A percentile compares a stretch with the other conserved stretches of the same genome.
phyloP scores from a whole-genome alignment of 2,113 vertebrate genomes.

The Sialia sialis region DNA sequence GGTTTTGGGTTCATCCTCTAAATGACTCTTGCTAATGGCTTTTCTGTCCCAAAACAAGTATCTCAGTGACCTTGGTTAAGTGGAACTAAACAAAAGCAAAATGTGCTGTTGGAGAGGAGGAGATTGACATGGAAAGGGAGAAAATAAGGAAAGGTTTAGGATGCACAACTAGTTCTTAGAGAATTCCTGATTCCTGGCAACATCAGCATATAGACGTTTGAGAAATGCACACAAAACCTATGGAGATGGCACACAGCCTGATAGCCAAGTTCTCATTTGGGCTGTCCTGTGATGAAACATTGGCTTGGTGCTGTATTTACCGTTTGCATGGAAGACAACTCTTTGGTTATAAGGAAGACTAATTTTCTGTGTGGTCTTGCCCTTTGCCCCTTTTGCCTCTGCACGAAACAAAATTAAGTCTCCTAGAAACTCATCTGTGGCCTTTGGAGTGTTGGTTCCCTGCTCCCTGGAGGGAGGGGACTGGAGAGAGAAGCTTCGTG shows the following conservation, averaged over 20 bases:
- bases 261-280: neutral
- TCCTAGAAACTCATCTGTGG: neutral
- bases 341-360: neutral
- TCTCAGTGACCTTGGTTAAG: neutral
- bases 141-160: neutral
- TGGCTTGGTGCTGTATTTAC: neutral
- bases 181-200: neutral
- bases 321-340: neutral
- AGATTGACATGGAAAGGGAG: neutral
- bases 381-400: neutral
- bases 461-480: neutral
- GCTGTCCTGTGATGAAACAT: neutral
- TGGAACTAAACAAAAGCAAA: neutral
- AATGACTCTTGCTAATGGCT: neutral
- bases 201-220: neutral
- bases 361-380: neutral
- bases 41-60: neutral
- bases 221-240: neutral
- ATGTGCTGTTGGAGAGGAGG: rapidly evolving
- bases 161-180: neutral
- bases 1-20: neutral
- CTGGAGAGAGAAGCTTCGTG: neutral
- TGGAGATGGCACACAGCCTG: neutral
- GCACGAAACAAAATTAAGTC: neutral
- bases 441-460: neutral